Percentiles rank a stretch among this genome's conserved stretches.
These are phyloP conservation scores for Pseudomyrmex flavicornis DNA, from an alignment of 1,140 invertebrate genomes.

Conservation along the genomic window DNA sequence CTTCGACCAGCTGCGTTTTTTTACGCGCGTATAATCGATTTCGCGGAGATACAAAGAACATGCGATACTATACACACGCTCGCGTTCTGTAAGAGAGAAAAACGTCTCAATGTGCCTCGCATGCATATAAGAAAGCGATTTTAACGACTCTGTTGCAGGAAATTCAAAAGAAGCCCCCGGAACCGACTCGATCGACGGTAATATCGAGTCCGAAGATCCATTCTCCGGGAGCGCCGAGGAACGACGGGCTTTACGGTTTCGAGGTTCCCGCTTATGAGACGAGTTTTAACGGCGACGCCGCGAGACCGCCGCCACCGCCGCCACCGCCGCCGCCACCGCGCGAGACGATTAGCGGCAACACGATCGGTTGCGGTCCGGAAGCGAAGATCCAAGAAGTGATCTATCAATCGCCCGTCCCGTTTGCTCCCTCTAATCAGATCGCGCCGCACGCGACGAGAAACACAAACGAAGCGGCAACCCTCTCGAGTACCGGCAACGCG, in stretches of 20 bases:
- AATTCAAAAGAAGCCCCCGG: conserved; percentile 28
- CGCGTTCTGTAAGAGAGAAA: background rate
- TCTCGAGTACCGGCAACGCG: conserved; percentile 14
- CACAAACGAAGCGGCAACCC: background rate
- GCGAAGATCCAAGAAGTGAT: conserved; percentile 31
- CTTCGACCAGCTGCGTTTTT: background rate
- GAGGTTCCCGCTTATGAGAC: conserved; percentile 59
- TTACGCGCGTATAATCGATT: background rate
- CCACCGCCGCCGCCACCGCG: no score
- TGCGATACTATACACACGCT: background rate
- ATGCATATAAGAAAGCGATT: background rate
- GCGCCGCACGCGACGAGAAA: background rate
- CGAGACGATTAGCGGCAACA: conserved; percentile 1
- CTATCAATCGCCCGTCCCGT: conserved; percentile 42
- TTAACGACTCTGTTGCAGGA: conserved; percentile 58
- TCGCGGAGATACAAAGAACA: background rate
- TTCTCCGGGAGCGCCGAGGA: background rate
- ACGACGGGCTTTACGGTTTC: conserved; percentile 33
- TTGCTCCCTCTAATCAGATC: conserved; percentile 10
- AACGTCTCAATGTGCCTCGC: no score
- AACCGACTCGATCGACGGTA: conserved; percentile 16
- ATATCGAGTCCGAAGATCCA: conserved; percentile 43
- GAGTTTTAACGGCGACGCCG: conserved; percentile 3
- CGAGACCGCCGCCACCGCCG: background rate
- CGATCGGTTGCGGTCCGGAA: background rate